Percentiles rank a stretch among this genome's conserved stretches.
phyloP scores from a whole-genome alignment of 2,113 vertebrate species.

The Albula glossodonta region DNA sequence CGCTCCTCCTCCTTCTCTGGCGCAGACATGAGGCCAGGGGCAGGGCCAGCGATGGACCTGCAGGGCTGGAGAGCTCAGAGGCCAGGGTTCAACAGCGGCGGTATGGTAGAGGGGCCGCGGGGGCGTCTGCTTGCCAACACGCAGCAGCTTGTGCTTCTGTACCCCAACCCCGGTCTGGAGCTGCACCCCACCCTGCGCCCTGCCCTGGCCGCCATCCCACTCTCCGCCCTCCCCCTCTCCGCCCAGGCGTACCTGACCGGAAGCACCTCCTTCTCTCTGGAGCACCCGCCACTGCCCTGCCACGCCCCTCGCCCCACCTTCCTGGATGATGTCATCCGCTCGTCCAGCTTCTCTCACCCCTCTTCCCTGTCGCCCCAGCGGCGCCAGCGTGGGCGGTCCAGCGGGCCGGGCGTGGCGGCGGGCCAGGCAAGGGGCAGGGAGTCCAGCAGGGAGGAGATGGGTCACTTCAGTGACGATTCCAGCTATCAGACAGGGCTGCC shows the following conservation, averaged over 20 bases:
- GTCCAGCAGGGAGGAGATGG: slow-evolving; percentile 50
- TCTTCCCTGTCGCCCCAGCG: slow-evolving; percentile 50
- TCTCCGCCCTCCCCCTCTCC: slow-evolving; percentile 67
- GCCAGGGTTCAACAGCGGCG: slow-evolving; percentile 50
- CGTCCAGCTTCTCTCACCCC: slow-evolving; percentile 29
- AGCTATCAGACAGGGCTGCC: slow-evolving; percentile 77
- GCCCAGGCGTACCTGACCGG: slow-evolving; percentile 46
- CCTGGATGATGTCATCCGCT: slow-evolving; percentile 50
- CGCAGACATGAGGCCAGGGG: slow-evolving; percentile 45
- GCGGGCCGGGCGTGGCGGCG: slow-evolving; percentile 46
- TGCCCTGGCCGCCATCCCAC: slow-evolving; percentile 46
- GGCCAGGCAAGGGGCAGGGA: slow-evolving; percentile 48
- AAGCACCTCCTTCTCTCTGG: slow-evolving; percentile 58
- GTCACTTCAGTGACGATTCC: slow-evolving; percentile 71
- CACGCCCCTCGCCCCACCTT: slow-evolving; percentile 42
- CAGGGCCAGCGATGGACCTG: slow-evolving; percentile 48
- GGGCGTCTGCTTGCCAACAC: slow-evolving; percentile 38
- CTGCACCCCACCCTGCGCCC: slow-evolving; percentile 46
- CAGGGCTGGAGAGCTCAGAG: slow-evolving; percentile 15
- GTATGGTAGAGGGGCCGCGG: slow-evolving; percentile 46
- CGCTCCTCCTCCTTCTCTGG: slow-evolving; percentile 65
- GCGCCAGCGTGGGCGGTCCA: slow-evolving; percentile 43
- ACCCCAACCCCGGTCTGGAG: slow-evolving; percentile 54
- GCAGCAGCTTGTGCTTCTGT: slow-evolving; percentile 53
- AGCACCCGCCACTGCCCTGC: slow-evolving; percentile 64